These are phyloP conservation scores for Paracentrotus lividus DNA, from an alignment of 53 echinoderm and acorn worm species.

Conservation along the genomic window DNA sequence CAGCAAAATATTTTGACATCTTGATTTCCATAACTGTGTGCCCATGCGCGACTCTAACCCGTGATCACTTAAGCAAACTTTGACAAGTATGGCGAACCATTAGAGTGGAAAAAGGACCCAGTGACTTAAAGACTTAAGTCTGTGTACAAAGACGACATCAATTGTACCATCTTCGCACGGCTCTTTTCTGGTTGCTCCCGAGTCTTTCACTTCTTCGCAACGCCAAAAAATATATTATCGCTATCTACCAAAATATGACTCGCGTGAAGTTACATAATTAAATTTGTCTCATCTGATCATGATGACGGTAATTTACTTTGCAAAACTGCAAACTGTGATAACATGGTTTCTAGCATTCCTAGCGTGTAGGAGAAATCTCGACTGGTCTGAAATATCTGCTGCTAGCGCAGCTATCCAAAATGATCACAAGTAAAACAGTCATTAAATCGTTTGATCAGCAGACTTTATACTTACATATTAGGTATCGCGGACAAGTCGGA, in stretches of 20 bases:
- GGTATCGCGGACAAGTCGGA: constrained; percentile 51
- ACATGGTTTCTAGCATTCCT: background rate
- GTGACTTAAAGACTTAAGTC: constrained; percentile 48
- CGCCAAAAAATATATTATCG: constrained; percentile 5
- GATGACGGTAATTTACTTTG: background rate
- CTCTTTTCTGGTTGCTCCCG: background rate
- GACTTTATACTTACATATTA: constrained; percentile 88
- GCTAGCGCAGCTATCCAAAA: constrained; percentile 48
- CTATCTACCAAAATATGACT: background rate
- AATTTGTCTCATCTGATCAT: background rate
- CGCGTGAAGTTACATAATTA: background rate
- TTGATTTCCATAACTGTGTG: constrained; percentile 87
- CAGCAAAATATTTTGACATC: constrained; percentile 88
- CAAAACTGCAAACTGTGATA: background rate
- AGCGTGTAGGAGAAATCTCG: background rate
- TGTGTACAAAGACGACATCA: background rate
- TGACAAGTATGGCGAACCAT: constrained; percentile 45
- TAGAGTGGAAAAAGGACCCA: constrained; percentile 2
- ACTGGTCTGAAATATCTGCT: background rate
- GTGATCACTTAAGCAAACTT: constrained; percentile 83
- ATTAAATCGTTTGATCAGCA: constrained; percentile 71
- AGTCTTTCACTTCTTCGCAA: background rate
- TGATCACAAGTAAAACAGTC: constrained; percentile 68
- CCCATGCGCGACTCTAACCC: constrained; percentile 63
- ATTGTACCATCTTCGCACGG: constrained; percentile 13